Evolutionary conservation across 2,888 invertebrate genomes (phyloP).

Genomic region (Rhogogaster chlorosoma): DNA sequence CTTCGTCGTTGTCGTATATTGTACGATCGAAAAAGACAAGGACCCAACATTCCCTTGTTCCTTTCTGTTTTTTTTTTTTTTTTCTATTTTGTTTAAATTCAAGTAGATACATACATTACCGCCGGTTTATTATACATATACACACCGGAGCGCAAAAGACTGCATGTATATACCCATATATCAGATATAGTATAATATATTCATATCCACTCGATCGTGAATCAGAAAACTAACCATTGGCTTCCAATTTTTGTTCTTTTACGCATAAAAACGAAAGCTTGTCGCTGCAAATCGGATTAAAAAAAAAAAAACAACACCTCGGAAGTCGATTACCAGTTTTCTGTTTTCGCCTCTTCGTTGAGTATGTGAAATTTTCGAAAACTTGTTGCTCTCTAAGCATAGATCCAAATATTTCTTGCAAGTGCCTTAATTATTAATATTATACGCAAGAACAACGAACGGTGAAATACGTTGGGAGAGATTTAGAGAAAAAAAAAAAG

Average conservation of each 20-base stretch:
- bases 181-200: neutral
- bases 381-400: conserved; percentile 53
- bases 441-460: neutral
- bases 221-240: neutral
- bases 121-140: neutral
- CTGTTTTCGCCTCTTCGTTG: conserved; percentile 19
- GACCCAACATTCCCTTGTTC: neutral
- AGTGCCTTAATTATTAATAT: conserved; percentile 53
- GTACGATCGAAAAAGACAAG: neutral
- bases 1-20: neutral
- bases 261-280: neutral
- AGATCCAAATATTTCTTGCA: conserved; percentile 60
- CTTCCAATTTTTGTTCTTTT: neutral
- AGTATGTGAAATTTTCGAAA: conserved; percentile 36
- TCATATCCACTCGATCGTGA: neutral
- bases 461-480: neutral
- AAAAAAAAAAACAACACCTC: neutral
- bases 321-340: conserved; percentile 40
- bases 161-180: neutral
- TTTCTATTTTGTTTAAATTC: neutral
- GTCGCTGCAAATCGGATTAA: neutral
- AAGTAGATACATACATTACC: neutral
- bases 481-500: neutral
- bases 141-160: neutral
- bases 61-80: neutral